Evolutionary conservation across 1,140 invertebrate species (phyloP).

Genomic region (Araneus ventricosus): DNA sequence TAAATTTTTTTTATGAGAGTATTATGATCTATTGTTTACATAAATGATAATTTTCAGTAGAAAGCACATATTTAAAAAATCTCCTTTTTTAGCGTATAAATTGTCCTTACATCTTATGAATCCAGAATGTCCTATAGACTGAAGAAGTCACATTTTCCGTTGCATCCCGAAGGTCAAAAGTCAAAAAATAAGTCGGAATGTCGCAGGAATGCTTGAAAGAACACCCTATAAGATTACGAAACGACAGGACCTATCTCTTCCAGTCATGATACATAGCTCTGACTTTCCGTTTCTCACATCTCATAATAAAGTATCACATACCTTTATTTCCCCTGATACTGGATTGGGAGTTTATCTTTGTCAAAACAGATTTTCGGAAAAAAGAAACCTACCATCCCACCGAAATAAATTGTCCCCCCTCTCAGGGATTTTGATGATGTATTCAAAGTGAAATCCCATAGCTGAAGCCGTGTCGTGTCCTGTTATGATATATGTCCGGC

Average conservation of each 20-base stretch:
- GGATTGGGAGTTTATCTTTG: constrained; percentile 15
- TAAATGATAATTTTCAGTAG: no score
- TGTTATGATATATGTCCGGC: not conserved
- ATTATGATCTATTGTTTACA: no score
- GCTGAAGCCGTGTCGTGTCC: not conserved
- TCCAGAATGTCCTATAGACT: not conserved
- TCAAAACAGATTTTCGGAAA: constrained; percentile 28
- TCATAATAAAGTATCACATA: not conserved
- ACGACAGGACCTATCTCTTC: not conserved
- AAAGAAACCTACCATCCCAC: not conserved
- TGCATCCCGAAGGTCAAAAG: no score
- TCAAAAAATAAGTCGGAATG: not conserved
- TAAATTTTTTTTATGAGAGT: no score
- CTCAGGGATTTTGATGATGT: not conserved
- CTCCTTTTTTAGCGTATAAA: no score
- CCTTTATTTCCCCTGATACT: constrained; percentile 16
- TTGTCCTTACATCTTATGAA: no score
- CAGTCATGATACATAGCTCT: not conserved
- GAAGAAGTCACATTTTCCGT: not conserved
- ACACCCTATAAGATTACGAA: not conserved
- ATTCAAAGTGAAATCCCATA: not conserved
- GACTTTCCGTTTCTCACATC: constrained; percentile 9
- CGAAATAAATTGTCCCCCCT: not conserved
- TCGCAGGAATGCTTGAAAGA: not conserved
- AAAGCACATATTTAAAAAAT: no score